These are phyloP conservation scores for Epinephelus moara DNA, from an alignment of 2,113 vertebrate species.

Conservation along the genomic window DNA sequence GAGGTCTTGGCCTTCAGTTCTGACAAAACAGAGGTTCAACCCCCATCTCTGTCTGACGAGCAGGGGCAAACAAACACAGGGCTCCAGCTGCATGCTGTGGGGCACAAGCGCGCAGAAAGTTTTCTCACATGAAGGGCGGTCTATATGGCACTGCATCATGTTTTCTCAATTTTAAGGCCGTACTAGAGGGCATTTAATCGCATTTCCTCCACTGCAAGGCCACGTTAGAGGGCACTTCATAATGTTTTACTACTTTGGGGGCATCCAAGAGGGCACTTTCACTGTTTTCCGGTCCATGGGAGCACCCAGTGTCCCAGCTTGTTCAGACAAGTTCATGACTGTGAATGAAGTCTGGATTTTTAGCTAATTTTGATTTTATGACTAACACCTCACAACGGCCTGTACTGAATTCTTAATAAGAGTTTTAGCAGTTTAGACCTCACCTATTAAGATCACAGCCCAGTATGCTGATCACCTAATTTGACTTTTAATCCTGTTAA, in stretches of 20 bases:
- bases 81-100: too few relatives aligned
- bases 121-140: too few relatives aligned
- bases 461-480: not conserved
- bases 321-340: constrained; percentile 9
- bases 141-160: too few relatives aligned
- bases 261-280: too few relatives aligned
- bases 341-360: constrained; percentile 17
- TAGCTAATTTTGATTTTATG: not conserved
- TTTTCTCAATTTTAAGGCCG: too few relatives aligned
- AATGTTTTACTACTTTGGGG: too few relatives aligned
- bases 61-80: too few relatives aligned
- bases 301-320: not conserved
- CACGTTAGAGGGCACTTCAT: too few relatives aligned
- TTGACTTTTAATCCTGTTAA: constrained; percentile 30
- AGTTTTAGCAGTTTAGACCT: constrained; percentile 18
- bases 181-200: too few relatives aligned
- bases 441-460: constrained; percentile 13
- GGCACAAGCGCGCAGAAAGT: too few relatives aligned
- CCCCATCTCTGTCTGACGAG: not conserved
- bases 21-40: not conserved
- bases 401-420: constrained; percentile 6
- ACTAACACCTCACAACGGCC: not conserved
- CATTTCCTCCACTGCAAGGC: too few relatives aligned
- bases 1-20: not conserved
- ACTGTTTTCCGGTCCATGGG: too few relatives aligned